Evolutionary conservation across 2,888 invertebrate genomes (phyloP).

Genomic region (Mythimna lalbum): DNA sequence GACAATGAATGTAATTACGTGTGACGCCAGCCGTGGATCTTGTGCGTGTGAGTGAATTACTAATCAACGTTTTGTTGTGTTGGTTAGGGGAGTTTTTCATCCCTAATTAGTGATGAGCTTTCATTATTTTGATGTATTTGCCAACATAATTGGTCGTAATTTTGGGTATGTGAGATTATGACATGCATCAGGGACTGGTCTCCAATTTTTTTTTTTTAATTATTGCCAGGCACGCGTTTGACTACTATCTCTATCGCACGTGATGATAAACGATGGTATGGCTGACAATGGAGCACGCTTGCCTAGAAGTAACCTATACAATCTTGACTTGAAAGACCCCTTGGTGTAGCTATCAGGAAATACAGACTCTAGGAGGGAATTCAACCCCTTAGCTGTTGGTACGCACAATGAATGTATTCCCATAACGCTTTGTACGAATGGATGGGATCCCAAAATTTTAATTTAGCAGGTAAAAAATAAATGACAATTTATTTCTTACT

Average conservation of each 20-base stretch:
- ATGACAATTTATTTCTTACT: neutral
- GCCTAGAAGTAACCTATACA: no score
- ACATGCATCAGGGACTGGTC: neutral
- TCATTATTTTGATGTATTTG: conserved; percentile 55
- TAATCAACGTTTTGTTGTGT: conserved; percentile 82
- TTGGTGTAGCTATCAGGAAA: no score
- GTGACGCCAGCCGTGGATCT: conserved; percentile 69
- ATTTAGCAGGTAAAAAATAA: neutral
- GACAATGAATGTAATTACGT: conserved; percentile 88
- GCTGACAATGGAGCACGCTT: no score
- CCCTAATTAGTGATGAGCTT: conserved; percentile 59
- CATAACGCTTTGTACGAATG: no score
- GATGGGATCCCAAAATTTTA: neutral
- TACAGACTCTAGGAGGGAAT: no score
- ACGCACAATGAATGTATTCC: no score
- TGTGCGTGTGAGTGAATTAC: conserved; percentile 74
- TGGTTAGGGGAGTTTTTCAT: conserved; percentile 70
- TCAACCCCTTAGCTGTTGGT: no score
- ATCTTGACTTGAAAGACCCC: no score
- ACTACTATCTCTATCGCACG: no score
- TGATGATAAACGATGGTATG: no score
- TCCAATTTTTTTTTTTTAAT: neutral
- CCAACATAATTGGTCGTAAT: conserved; percentile 35
- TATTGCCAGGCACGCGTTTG: no score
- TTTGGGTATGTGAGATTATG: conserved; percentile 6